Percentiles rank a stretch among this genome's conserved stretches.
These are phyloP conservation scores for Phymastichus coffea DNA, from an alignment of 1,140 invertebrate genomes.

Conservation along the genomic window DNA sequence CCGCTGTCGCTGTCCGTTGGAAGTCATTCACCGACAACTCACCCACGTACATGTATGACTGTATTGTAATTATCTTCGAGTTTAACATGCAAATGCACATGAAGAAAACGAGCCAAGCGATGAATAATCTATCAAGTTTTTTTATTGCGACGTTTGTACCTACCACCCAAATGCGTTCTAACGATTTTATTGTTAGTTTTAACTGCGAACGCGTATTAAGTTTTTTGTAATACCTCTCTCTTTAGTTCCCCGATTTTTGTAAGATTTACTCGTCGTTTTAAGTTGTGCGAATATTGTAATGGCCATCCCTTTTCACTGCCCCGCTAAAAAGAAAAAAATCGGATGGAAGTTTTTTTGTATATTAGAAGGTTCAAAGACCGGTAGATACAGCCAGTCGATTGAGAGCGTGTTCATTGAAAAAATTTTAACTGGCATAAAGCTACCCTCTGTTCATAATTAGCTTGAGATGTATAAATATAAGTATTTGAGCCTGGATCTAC, in stretches of 20 bases:
- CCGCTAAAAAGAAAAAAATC: conserved; percentile 3
- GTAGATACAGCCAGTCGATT: neutral
- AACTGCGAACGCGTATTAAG: conserved; percentile 17
- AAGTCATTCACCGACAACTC: neutral
- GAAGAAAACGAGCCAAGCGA: neutral
- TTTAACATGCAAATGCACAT: neutral
- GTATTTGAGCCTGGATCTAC: neutral
- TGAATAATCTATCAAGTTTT: conserved; percentile 16
- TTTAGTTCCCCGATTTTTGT: conserved; percentile 15
- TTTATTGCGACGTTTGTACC: no score
- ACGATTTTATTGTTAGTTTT: conserved; percentile 26
- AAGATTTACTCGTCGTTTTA: conserved; percentile 21
- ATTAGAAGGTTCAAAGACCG: neutral
- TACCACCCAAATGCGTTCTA: conserved; percentile 8
- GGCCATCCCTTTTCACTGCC: conserved; percentile 6
- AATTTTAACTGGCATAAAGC: no score
- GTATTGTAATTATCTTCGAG: no score
- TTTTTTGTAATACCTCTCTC: conserved; percentile 25
- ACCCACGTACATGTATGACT: neutral
- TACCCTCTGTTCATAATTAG: no score
- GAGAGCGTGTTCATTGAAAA: no score
- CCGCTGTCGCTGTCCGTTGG: neutral
- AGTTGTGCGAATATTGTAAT: conserved; percentile 18
- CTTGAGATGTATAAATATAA: no score
- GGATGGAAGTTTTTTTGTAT: conserved; percentile 5